phyloP scores from a whole-genome alignment of 2,113 vertebrate species.

The Amblyornis subalaris region DNA sequence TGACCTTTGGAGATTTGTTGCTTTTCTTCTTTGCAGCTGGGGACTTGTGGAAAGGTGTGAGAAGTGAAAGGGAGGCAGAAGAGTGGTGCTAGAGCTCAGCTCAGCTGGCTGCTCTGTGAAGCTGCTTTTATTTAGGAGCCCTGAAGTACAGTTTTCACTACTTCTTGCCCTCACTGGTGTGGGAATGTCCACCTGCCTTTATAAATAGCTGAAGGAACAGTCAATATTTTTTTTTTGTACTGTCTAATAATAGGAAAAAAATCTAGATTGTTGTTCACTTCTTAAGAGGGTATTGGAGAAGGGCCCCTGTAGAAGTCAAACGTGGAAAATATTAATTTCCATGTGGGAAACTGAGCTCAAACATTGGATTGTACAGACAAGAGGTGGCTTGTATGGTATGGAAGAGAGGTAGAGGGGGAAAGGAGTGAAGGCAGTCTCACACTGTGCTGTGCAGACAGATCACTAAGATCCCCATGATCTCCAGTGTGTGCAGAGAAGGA shows the following conservation, averaged over 20 bases:
- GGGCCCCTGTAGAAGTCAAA: background rate
- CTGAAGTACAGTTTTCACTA: background rate
- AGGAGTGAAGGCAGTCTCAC: background rate
- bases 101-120: background rate
- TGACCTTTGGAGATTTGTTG: slow-evolving; percentile 5
- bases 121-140: background rate
- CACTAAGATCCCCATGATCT: background rate
- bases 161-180: background rate
- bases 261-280: background rate
- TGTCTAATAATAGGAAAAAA: background rate
- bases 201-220: background rate
- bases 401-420: background rate
- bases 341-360: background rate
- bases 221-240: background rate
- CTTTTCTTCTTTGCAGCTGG: background rate
- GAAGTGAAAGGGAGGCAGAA: background rate
- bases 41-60: background rate
- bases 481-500: background rate
- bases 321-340: background rate
- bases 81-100: background rate
- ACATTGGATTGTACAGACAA: background rate
- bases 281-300: background rate
- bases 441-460: background rate
- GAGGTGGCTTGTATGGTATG: background rate
- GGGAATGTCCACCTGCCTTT: background rate